Conservation (phyloP, 2,797 vertebrate genomes). For the Myripristis murdjan region DNA sequence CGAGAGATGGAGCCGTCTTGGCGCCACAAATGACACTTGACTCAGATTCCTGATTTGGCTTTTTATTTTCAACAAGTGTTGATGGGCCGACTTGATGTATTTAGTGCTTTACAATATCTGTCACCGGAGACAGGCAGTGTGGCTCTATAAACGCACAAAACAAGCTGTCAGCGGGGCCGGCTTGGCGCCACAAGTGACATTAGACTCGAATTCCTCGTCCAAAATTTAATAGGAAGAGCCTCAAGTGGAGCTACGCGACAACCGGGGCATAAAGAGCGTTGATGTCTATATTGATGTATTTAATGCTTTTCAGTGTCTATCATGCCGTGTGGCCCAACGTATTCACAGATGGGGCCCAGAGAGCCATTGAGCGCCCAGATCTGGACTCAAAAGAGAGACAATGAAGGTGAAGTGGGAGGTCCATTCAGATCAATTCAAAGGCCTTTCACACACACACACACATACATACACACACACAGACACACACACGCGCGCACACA, state of each 20-base stretch:
- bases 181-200: conserved; percentile 52
- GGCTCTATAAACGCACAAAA: conserved; percentile 36
- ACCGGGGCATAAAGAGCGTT: conserved; percentile 40
- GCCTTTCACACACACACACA: conserved; percentile 48
- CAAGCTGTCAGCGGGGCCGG: conserved; percentile 36
- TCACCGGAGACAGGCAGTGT: conserved; percentile 24
- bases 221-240: conserved; percentile 54
- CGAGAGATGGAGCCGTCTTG: conserved; percentile 8
- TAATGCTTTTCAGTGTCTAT: conserved; percentile 65
- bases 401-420: conserved; percentile 72
- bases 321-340: conserved; percentile 46
- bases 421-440: conserved; percentile 65
- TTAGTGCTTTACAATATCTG: conserved; percentile 48
- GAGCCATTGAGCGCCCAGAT: conserved; percentile 49
- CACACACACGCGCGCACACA: conserved; percentile 33
- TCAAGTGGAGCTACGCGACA: conserved; percentile 41
- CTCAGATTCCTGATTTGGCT: conserved; percentile 27
- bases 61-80: conserved; percentile 38
- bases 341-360: conserved; percentile 74
- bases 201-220: conserved; percentile 48
- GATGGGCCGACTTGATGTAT: conserved; percentile 34
- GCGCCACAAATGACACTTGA: conserved; percentile 30
- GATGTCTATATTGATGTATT: conserved; percentile 69
- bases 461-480: no score
- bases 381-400: conserved; percentile 59